phyloP scores from a whole-genome alignment of 2,797 vertebrate species.

The Chelon labrosus region DNA sequence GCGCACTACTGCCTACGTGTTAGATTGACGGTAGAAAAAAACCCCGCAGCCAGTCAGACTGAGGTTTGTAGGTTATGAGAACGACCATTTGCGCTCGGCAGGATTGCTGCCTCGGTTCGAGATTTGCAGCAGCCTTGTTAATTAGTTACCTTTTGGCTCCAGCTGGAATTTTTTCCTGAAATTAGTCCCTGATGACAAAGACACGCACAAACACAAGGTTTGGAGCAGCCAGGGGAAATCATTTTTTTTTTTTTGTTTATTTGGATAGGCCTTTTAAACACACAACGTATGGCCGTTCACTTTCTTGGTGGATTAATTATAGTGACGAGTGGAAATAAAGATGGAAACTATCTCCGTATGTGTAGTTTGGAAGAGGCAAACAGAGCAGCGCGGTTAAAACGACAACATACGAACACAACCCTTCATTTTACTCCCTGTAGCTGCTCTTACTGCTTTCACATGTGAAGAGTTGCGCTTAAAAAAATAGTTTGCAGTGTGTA shows the following conservation, averaged over 20 bases:
- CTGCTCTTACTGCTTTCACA: not conserved
- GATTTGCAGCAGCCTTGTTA: conserved; percentile 51
- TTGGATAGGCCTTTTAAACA: not conserved
- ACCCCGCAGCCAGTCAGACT: conserved; percentile 42
- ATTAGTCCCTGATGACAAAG: conserved; percentile 48
- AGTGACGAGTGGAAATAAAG: not conserved
- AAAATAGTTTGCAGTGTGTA: conserved; percentile 6
- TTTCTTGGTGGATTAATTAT: conserved; percentile 11
- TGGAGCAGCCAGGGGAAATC: conserved; percentile 2
- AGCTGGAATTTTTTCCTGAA: conserved; percentile 46
- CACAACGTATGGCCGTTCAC: not conserved
- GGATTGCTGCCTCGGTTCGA: conserved; percentile 44
- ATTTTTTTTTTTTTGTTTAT: not conserved
- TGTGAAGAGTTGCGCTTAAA: conserved; percentile 4
- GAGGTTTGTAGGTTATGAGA: conserved; percentile 47
- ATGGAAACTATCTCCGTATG: not conserved
- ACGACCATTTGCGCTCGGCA: conserved; percentile 12
- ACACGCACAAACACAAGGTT: conserved; percentile 16
- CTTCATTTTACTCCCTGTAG: not conserved
- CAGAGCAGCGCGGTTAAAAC: not conserved
- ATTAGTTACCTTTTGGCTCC: conserved; percentile 60
- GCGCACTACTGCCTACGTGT: conserved; percentile 24
- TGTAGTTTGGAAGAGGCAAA: conserved; percentile 2
- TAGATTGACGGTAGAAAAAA: conserved; percentile 30
- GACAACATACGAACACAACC: not conserved